Evolutionary conservation across 2,113 vertebrate species (phyloP), one percentile per base, ranked within the genome.

Genomic region (Caretta caretta): DNA sequence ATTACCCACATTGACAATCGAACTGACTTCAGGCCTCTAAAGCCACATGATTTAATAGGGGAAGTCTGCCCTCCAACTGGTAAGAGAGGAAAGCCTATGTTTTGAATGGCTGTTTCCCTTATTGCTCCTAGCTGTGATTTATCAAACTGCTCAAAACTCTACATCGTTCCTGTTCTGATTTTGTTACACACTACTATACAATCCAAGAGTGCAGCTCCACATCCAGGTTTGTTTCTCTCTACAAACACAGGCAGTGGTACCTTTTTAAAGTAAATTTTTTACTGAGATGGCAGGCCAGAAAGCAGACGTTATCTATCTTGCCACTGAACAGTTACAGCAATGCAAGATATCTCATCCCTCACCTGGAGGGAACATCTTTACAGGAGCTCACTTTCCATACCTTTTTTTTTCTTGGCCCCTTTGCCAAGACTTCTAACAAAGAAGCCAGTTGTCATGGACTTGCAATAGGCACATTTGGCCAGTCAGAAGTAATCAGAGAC

Each of bases 221-320:
- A 17, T 17, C 20, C 69, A 0, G 50, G 19, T 83, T 42, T 57
- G 54, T 25, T 78, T 48, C 42, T 78, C 24, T 78, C 24, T 48
- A 78, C 22, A 78, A 48, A 78, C 22, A 25, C 6, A 78, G 38
- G 13, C 12, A 48, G 42, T 48, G 25, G 6, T 48, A 29, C 25
- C 10, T 48, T 78, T 48, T 25, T 14, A 48, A 48, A 76, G 24
- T 27, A 27, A 48, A 48, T 20, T 3, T 10, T 1, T 22, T 1
- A 49, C 25, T 0, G 35, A 38, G 4, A 7, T 1, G n/a, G 3
- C 72, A 10, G 48, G 31, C 12, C 49, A 1, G 8, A 46, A 59
- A 59, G 42, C 17, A 1, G n/a, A 20, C 42, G 5, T 1, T 12
- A 16, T n/a, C 51, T 54, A 14, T 42, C 22, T 51, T 27, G 7